These are phyloP conservation scores for Phocoena phocoena DNA, from an alignment of 2,113 vertebrate species.

Conservation along the genomic window DNA sequence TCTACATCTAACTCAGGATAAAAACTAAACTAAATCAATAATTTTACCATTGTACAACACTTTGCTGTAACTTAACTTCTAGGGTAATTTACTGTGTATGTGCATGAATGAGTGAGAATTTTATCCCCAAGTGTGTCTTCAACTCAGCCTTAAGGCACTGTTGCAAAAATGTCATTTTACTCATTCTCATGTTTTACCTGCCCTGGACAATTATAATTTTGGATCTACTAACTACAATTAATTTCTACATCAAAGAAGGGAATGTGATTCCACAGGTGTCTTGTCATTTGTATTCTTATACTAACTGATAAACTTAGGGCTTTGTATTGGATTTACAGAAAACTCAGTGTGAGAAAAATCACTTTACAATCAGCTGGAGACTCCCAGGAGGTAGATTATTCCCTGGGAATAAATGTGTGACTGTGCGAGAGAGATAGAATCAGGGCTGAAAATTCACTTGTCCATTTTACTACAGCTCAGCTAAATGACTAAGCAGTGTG, in stretches of 20 bases:
- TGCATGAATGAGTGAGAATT: conserved; percentile 47
- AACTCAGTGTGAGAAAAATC: conserved; percentile 48
- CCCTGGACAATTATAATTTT: neutral
- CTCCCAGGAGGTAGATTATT: conserved; percentile 43
- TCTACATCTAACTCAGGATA: conserved; percentile 63
- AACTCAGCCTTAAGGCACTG: conserved; percentile 10
- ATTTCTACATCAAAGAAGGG: conserved; percentile 23
- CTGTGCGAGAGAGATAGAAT: neutral
- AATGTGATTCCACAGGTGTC: conserved; percentile 30
- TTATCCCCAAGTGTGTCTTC: conserved; percentile 13
- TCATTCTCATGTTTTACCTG: conserved; percentile 29
- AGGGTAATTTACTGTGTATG: conserved; percentile 60
- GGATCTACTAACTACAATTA: conserved; percentile 32
- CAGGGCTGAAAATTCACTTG: neutral
- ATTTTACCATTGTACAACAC: conserved; percentile 62
- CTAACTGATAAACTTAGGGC: conserved; percentile 21
- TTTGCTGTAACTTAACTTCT: conserved; percentile 65
- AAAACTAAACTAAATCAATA: conserved; percentile 71
- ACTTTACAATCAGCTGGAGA: conserved; percentile 40
- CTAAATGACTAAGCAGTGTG: neutral
- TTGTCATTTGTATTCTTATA: conserved; percentile 48
- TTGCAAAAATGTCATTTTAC: conserved; percentile 50
- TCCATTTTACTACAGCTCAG: neutral
- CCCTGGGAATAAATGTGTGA: conserved; percentile 22
- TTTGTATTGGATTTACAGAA: conserved; percentile 58